These are phyloP conservation scores for Hymenochirus boettgeri DNA, from an alignment of 2,113 vertebrate genomes.

Conservation along the genomic window DNA sequence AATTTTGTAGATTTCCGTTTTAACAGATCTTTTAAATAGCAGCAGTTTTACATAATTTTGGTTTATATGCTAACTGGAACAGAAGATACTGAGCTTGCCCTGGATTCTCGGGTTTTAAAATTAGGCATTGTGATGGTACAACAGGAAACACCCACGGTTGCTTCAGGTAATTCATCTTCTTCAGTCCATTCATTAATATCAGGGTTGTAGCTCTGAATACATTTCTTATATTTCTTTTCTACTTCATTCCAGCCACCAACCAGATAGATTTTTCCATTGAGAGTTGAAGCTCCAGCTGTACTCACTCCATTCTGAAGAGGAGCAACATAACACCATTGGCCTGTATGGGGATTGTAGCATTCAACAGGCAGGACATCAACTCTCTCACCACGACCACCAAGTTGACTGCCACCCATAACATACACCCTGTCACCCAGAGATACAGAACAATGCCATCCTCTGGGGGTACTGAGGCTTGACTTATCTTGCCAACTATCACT, in stretches of 20 bases:
- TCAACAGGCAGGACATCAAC: conserved; percentile 91
- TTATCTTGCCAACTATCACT: conserved; percentile 90
- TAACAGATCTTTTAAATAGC: no score
- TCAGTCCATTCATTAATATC: conserved; percentile 95
- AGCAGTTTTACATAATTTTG: background rate
- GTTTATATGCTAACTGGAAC: conserved; percentile 94
- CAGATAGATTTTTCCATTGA: conserved; percentile 81
- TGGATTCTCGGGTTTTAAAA: conserved; percentile 85
- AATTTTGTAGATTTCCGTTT: no score
- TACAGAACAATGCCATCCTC: conserved; percentile 90
- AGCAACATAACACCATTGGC: conserved; percentile 85
- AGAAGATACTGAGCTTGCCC: conserved; percentile 93
- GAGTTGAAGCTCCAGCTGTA: conserved; percentile 81
- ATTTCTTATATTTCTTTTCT: conserved; percentile 98
- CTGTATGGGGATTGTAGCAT: conserved; percentile 75
- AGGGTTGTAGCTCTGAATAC: conserved; percentile 89
- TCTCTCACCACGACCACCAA: conserved; percentile 87
- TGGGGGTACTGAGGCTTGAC: conserved; percentile 79
- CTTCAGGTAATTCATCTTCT: conserved; percentile 92
- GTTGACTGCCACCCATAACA: conserved; percentile 87
- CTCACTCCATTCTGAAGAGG: conserved; percentile 88
- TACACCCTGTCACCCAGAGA: conserved; percentile 83
- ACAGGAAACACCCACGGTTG: conserved; percentile 93
- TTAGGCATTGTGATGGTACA: conserved; percentile 87
- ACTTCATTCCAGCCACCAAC: conserved; percentile 97